phyloP scores from a whole-genome alignment of 1,140 invertebrate species.

The Danaus plexippus region DNA sequence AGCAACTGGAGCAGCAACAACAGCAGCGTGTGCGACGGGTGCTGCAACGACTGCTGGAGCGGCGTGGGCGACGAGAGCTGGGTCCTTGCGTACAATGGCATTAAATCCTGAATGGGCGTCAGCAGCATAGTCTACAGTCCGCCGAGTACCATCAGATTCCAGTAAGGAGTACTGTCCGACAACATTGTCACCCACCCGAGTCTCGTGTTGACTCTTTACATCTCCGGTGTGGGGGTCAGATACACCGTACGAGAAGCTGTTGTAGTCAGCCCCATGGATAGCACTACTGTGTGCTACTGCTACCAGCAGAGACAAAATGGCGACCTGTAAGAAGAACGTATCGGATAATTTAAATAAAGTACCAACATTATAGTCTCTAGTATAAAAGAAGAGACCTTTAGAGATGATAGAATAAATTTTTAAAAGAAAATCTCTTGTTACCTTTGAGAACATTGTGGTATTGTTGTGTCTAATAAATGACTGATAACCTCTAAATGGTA shows the following conservation, averaged over 20 bases:
- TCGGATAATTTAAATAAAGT: background rate
- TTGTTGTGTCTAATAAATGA: too few relatives aligned
- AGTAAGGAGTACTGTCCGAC: slow-evolving; percentile 67
- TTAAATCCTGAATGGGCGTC: slow-evolving; percentile 62
- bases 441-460: too few relatives aligned
- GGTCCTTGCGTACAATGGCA: slow-evolving; percentile 59
- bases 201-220: slow-evolving; percentile 67
- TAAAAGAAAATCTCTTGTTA: too few relatives aligned
- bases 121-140: slow-evolving; percentile 68
- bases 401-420: too few relatives aligned
- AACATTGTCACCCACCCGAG: slow-evolving; percentile 71
- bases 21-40: background rate
- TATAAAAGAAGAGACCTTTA: too few relatives aligned
- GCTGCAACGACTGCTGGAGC: slow-evolving; percentile 6
- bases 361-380: too few relatives aligned
- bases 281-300: slow-evolving; percentile 32
- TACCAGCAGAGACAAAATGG: slow-evolving; percentile 32
- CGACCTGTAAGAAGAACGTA: slow-evolving; percentile 29
- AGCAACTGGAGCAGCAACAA: too few relatives aligned
- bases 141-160: slow-evolving; percentile 66
- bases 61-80: slow-evolving; percentile 4
- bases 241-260: slow-evolving; percentile 62
- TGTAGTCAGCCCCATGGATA: slow-evolving; percentile 44
- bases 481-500: too few relatives aligned
- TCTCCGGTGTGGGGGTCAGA: slow-evolving; percentile 69